A percentile compares a stretch with the other conserved stretches of the same genome.
Conservation (phyloP, 2,797 vertebrate genomes). For the Loris lydekkerianus region DNA sequence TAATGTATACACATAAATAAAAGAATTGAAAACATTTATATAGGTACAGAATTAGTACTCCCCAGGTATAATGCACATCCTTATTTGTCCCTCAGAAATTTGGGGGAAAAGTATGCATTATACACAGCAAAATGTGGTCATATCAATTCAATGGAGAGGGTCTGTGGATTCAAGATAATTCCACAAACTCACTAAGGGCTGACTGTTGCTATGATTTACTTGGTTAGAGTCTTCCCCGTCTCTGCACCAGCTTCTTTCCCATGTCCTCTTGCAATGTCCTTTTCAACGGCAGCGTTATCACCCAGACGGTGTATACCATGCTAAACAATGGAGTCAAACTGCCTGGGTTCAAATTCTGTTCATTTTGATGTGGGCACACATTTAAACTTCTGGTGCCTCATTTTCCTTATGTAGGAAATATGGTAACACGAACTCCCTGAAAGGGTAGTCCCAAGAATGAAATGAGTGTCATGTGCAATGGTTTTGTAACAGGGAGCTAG, state of each 20-base stretch:
- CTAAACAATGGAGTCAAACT: neutral
- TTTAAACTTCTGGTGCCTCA: neutral
- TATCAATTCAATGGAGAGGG: neutral
- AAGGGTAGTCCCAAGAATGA: neutral
- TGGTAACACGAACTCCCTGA: neutral
- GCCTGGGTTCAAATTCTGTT: neutral
- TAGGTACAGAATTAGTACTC: too few relatives aligned
- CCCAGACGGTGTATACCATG: neutral
- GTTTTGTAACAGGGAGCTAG: neutral
- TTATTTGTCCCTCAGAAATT: too few relatives aligned
- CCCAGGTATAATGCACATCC: too few relatives aligned
- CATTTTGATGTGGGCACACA: neutral
- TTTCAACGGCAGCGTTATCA: neutral
- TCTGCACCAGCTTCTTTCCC: neutral
- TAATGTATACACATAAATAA: too few relatives aligned
- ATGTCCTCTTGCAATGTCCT: neutral
- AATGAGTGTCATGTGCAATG: neutral
- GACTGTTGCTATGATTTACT: neutral
- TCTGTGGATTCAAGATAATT: neutral
- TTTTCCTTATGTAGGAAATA: neutral
- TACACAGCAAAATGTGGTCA: too few relatives aligned
- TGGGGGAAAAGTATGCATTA: too few relatives aligned
- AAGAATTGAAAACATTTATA: too few relatives aligned
- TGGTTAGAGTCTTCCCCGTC: neutral
- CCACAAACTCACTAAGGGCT: neutral